Evolutionary conservation across 1,140 invertebrate species (phyloP).

Genomic region (Brachionus sp.): DNA sequence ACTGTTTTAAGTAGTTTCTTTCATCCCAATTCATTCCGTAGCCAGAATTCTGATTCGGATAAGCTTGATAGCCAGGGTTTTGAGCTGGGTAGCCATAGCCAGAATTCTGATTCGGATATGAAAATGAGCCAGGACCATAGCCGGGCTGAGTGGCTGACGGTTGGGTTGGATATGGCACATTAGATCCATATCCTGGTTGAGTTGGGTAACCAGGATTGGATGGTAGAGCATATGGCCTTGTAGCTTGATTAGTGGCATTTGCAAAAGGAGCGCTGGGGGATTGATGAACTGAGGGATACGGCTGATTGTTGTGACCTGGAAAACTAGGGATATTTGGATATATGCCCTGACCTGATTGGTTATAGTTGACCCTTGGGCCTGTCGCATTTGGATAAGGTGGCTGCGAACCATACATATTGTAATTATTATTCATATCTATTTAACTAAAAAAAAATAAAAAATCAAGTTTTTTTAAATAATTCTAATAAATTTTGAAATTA

Average conservation of each 20-base stretch:
- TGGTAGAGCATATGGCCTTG: background rate
- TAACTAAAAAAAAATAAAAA: background rate
- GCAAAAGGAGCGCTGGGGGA: background rate
- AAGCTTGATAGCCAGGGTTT: background rate
- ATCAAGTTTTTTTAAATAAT: background rate
- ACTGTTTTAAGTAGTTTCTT: background rate
- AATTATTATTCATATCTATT: background rate
- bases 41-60: background rate
- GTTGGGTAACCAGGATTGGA: background rate
- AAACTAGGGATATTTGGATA: background rate
- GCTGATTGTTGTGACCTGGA: background rate
- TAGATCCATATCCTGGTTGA: background rate
- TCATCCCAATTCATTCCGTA: constrained; percentile 21
- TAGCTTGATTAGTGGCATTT: background rate
- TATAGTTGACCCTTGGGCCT: background rate
- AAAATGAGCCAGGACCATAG: background rate
- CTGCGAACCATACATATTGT: constrained; percentile 14
- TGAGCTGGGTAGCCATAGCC: constrained; percentile 10
- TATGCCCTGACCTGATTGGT: background rate
- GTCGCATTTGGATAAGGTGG: background rate
- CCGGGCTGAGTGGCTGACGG: background rate
- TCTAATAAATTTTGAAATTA: constrained; percentile 33
- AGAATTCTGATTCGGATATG: background rate
- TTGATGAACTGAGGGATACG: background rate
- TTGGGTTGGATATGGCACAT: background rate